These are phyloP conservation scores for Chaetogeoica ovagalla DNA, from an alignment of 2,888 invertebrate species.

Conservation along the genomic window DNA sequence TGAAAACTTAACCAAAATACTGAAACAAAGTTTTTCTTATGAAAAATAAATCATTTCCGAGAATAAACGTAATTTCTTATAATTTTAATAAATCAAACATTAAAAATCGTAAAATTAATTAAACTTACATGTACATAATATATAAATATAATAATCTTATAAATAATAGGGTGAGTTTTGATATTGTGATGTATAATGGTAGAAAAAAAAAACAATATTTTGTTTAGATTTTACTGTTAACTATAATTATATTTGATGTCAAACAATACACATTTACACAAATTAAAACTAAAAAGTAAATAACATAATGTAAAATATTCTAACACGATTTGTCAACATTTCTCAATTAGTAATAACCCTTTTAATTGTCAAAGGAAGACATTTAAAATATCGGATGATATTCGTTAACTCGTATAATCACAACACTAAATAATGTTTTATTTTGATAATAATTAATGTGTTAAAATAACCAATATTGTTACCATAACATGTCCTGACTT, in stretches of 20 bases:
- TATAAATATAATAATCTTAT: conserved; percentile 1
- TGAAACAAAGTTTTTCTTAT: conserved; percentile 21
- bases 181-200: conserved; percentile 18
- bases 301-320: neutral
- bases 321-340: conserved; percentile 10
- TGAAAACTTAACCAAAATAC: conserved; percentile 48
- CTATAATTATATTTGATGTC: neutral
- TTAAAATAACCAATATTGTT: neutral
- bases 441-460: neutral
- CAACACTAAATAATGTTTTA: conserved; percentile 8
- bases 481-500: neutral
- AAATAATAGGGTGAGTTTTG: neutral
- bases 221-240: neutral
- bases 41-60: conserved; percentile 34
- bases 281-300: neutral
- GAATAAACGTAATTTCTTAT: neutral
- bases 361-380: conserved; percentile 19
- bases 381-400: conserved; percentile 11
- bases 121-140: neutral
- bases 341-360: conserved; percentile 7
- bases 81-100: conserved; percentile 1
- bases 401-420: conserved; percentile 5
- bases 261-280: no score
- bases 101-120: conserved; percentile 12
- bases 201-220: neutral